Evolutionary conservation across 2,113 vertebrate genomes (phyloP).

Genomic region (Grallaria varia): DNA sequence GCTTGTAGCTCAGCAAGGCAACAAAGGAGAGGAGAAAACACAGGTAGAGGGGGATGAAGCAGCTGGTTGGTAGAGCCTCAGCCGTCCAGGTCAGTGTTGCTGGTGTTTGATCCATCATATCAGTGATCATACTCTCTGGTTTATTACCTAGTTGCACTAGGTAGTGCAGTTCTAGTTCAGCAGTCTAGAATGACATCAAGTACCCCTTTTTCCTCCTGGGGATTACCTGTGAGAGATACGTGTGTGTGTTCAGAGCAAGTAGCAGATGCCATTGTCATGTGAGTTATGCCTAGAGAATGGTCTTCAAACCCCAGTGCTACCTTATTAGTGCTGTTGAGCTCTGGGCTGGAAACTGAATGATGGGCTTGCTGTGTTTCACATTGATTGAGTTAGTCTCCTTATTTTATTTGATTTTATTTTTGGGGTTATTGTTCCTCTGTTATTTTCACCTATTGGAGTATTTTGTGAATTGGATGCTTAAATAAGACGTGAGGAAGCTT

Average conservation of each 20-base stretch:
- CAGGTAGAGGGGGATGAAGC: neutral
- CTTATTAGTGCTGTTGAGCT: neutral
- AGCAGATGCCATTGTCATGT: neutral
- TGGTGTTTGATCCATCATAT: neutral
- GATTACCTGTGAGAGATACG: neutral
- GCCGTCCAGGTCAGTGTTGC: fast-evolving
- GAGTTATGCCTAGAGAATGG: neutral
- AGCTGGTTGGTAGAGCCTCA: neutral
- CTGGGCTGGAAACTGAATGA: neutral
- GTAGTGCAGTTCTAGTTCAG: neutral
- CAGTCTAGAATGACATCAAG: neutral
- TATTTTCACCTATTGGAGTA: neutral
- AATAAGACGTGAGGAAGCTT: neutral
- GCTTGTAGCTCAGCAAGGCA: neutral
- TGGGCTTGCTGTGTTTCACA: fast-evolving
- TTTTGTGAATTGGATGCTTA: neutral
- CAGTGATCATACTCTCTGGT: neutral
- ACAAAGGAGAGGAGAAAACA: neutral
- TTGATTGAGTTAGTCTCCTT: neutral
- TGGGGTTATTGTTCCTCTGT: neutral
- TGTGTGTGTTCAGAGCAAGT: neutral
- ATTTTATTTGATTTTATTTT: neutral
- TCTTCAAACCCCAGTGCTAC: neutral
- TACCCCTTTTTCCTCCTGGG: neutral
- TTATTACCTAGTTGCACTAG: neutral